Base-by-base conservation (phyloP, 2,797 vertebrate species). In the Macroramphosus scolopax region DNA sequence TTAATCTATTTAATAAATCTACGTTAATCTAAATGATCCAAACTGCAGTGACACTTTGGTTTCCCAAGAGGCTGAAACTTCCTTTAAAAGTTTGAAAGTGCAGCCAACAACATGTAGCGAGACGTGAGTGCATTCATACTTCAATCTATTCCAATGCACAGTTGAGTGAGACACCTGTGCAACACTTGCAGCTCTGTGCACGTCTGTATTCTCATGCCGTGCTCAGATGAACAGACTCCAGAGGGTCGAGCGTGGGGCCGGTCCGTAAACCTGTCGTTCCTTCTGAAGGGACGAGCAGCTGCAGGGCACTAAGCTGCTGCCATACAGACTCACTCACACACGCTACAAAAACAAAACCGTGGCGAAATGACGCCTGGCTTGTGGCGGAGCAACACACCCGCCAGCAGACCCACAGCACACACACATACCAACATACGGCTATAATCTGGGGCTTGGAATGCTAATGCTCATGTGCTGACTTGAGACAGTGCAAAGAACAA, bases 221-320 rank as follows among this genome's bases (percentile, higher is more conserved):
- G 26, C 24, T 26, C 3, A 43, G 29, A 53, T 17, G 48, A 63
- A 57, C 2, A 28, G 37, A 34, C 53, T 34, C 51, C 49, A 38
- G 12, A 29, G 47, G 61, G 59, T 73, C 62, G 51, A 54, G 45
- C 39, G 8, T 17, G 55, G 22, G 36, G 30, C 50, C 5, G 1
- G 35, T 10, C 68, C 40, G 58, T 80, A 84, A 81, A 83, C 25
- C 70, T 78, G 79, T 76, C 80, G 46, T 29, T 60, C 34, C 6
- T 51, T 31, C 32, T 87, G 82, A 87, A 0, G 43, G 10, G 9
- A 16, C 28, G 35, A 78, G 45, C 84, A 86, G 86, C 79, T 87
- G 86, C 70, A 34, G 38, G 20, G 37, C 46, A 12, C n/a, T 25
- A 41, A 63, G 38, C 53, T 65, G 72, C 72, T 59, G 72, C 50